Evolutionary conservation across 1,140 invertebrate genomes (phyloP), one percentile per base, ranked within the genome.

Genomic region (Cylas formicarius): DNA sequence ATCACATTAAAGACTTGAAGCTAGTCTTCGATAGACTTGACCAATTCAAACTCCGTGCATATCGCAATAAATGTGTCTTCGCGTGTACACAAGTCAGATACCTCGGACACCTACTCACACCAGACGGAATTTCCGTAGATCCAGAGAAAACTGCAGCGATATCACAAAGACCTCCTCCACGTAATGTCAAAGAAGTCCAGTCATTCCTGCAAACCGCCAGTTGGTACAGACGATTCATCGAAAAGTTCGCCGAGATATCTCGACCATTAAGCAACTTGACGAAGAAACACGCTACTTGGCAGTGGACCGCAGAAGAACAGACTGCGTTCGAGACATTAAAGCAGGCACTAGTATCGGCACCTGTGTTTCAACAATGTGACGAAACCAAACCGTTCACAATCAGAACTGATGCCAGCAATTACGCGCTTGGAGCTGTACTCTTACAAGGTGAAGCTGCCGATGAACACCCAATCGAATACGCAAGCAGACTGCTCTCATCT

Each of bases 181-280:
- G 22, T 9, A 56, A 53, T 13, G 20, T 63, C 2, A 61, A 61
- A 34, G 35, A 64, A 34, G 32, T 65, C 9, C 48, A 39, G 39
- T 51, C 33, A 13, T 44, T 48, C 22, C 8, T 47, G 1, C 46
- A 47, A 22, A 42, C 38, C 9, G 40, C 37, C 21, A 22, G 27
- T 4, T 47, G 44, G 62, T 71, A 67, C 36, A 18, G 67, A 13
- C 33, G 56, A 20, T 72, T 72, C 45, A 61, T 71, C 2, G 44
- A 49, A 9, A 13, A 61, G 8, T 70, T 65, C 44, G 43, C 64
- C 1, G 36, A 61, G 9, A 50, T 63, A 2, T 56, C 68, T 0
- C 45, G 55, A 38, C 50, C 51, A 11, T 21, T 57, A 14, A 41
- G 43, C 21, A 11, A 46, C 8, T 31, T 54, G 10, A 35, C 35